These are phyloP conservation scores for Encarsia formosa DNA, from an alignment of 2,888 invertebrate genomes.

Conservation along the genomic window DNA sequence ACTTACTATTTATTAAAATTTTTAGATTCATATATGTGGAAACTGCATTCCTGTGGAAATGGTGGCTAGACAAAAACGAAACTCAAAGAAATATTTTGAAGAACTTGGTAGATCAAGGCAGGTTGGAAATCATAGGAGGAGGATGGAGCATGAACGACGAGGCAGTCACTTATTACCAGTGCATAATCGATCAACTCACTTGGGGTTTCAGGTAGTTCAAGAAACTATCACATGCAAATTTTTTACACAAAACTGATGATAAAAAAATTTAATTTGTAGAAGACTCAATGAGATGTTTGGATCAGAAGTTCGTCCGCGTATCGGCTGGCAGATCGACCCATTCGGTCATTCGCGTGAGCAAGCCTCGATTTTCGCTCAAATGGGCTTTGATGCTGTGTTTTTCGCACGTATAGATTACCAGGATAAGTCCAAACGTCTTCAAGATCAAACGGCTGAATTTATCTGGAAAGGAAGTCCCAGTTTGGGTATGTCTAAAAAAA, in stretches of 20 bases:
- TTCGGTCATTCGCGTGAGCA: slow-evolving; percentile 85
- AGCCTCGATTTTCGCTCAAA: slow-evolving; percentile 69
- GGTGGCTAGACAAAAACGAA: slow-evolving; percentile 67
- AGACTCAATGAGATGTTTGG: slow-evolving; percentile 65
- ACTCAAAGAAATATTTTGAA: slow-evolving; percentile 53
- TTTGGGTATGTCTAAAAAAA: slow-evolving; percentile 55
- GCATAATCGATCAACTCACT: slow-evolving; percentile 70
- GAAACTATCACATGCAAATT: background rate
- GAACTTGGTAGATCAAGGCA: slow-evolving; percentile 66
- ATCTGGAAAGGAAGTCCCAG: slow-evolving; percentile 75
- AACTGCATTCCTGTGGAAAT: slow-evolving; percentile 79
- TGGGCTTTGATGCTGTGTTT: slow-evolving; percentile 87
- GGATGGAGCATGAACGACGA: slow-evolving; percentile 86
- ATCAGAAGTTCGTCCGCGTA: slow-evolving; percentile 66
- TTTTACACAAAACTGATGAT: no score
- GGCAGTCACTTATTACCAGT: slow-evolving; percentile 67
- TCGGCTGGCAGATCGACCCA: slow-evolving; percentile 82
- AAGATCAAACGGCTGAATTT: slow-evolving; percentile 69
- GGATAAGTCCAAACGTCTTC: slow-evolving; percentile 66
- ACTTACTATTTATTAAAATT: no score
- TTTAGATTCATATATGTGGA: slow-evolving; percentile 75
- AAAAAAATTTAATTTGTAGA: slow-evolving; percentile 33
- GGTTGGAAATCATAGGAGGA: slow-evolving; percentile 73
- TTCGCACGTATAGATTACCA: slow-evolving; percentile 84
- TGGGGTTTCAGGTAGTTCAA: slow-evolving; percentile 63